Evolutionary conservation across 1,140 invertebrate species (phyloP), one percentile per base, ranked within the genome.

Genomic region (Drosophila jambulina): DNA sequence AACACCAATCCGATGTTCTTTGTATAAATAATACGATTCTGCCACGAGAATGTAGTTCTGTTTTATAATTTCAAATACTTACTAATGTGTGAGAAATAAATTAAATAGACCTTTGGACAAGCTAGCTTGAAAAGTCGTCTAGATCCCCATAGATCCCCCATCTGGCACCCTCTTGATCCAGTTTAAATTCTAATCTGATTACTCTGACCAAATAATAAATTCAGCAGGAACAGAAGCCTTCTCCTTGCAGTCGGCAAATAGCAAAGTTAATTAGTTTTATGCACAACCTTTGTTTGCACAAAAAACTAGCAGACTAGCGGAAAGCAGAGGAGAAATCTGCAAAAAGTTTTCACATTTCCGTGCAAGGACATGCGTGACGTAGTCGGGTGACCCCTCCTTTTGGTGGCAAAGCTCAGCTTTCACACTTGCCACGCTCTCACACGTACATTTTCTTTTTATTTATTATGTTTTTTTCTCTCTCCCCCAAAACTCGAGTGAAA

Each of bases 1-100:
- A 77, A 75, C 23, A 63, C 19, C 3, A 93, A 91, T 57, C 92
- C 92, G 5, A 93, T 93, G 92, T 93, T 91, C n/a, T 93, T 93
- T 43, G 83, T 93, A 17, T 93, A 91, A 72, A 10, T 1, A 13
- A 45, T 2, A 21, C 5, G 12, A 5, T 43, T 21, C 9, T 45
- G 9, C 9, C 9, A n/a, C 0, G 10, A 19, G 32, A 32, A 32
- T 2, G 29, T 2, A 32, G 32, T 4, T 6, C 5, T 15, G 7
- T 3, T 9, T 1, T 12, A 8, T 0, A 46, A 46, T 25, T 46
- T 23, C 17, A 46, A 17, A 9, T 6, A 21, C 3, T 23, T 8
- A 3, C 2, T 21, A 40, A 8, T 40, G 17, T 38, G 13, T 6
- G 15, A 38, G 36, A 17, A 5, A 4, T 36, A 36, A 15, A 17